These are phyloP conservation scores for Pimephales promelas DNA, from an alignment of 2,113 vertebrate genomes.

Conservation along the genomic window DNA sequence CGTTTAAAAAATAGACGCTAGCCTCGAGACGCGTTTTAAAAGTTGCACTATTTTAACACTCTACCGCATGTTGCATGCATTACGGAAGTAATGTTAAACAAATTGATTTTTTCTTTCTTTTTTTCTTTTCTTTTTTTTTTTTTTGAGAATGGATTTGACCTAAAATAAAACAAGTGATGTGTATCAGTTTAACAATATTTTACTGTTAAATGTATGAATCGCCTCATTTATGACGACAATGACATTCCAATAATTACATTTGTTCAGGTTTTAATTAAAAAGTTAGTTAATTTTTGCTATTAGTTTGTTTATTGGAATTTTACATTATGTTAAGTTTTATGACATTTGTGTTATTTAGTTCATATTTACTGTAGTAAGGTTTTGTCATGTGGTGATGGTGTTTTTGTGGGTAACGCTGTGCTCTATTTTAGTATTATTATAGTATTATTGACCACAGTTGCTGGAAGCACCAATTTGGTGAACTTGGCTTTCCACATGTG, in stretches of 20 bases:
- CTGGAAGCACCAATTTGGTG: not conserved
- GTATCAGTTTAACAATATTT: not conserved
- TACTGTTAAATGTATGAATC: not conserved
- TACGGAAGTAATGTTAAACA: not conserved
- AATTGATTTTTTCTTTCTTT: too few species aligned
- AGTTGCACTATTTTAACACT: conserved; percentile 18
- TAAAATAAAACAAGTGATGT: not conserved
- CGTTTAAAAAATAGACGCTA: not conserved
- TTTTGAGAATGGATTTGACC: not conserved
- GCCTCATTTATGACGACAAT: not conserved
- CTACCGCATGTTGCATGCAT: not conserved
- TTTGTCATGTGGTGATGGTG: not conserved
- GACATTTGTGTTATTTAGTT: not conserved
- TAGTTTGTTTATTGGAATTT: not conserved
- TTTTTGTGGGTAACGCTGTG: not conserved
- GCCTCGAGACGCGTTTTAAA: not conserved
- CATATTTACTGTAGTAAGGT: not conserved
- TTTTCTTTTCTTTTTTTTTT: not conserved
- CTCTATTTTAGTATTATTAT: not conserved
- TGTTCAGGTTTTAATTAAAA: not conserved
- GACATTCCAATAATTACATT: not conserved
- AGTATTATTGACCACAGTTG: not conserved
- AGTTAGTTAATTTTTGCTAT: not conserved
- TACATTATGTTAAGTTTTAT: not conserved
- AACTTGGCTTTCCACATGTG: not conserved